Evolutionary conservation across 2,797 vertebrate genomes (phyloP).

Genomic region (Pogoniulus pusillus): DNA sequence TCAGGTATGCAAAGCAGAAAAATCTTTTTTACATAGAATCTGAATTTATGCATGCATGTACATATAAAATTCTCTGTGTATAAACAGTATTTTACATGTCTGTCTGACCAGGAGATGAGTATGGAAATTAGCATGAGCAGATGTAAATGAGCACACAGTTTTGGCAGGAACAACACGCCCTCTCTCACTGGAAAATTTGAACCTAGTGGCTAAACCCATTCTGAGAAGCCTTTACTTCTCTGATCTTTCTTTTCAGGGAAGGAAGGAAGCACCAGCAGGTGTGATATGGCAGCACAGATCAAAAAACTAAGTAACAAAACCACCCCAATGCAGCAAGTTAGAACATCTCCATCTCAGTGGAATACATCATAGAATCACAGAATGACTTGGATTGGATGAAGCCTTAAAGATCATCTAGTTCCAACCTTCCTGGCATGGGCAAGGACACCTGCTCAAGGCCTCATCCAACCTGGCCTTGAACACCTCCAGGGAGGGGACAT

Average conservation of each 20-base stretch:
- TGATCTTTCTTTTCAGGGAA: neutral
- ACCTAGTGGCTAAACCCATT: neutral
- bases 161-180: neutral
- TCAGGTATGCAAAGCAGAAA: neutral
- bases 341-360: neutral
- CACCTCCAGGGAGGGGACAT: too few species aligned
- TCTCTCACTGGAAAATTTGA: neutral
- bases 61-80: neutral
- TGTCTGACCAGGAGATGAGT: neutral
- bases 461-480: too few species aligned
- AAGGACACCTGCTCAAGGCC: too few species aligned
- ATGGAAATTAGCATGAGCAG: neutral
- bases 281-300: neutral
- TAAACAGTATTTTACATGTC: neutral
- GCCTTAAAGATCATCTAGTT: too few species aligned
- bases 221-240: neutral
- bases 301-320: neutral
- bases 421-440: too few species aligned
- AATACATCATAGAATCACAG: neutral
- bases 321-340: neutral
- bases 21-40: neutral
- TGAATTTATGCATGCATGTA: neutral
- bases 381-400: too few species aligned
- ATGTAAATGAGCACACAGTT: neutral
- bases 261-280: neutral